Evolutionary conservation across 2,888 invertebrate species (phyloP), one percentile per base, ranked within the genome.

Genomic region (Dryobotodes eremita): DNA sequence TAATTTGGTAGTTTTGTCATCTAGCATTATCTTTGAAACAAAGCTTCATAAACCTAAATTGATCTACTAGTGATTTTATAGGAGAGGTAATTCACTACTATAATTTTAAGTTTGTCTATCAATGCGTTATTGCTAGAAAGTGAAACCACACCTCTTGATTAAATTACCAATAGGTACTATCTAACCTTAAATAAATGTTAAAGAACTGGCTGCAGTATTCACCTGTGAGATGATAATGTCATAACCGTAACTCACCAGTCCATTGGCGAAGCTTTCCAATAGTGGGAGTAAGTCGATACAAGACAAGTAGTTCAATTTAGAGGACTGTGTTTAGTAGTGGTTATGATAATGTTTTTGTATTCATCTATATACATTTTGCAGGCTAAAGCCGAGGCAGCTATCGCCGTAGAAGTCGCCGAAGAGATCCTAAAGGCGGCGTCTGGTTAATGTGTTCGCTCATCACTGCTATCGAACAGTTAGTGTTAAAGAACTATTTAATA

Each of bases 371-470:
- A 50, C 78, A 74, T 79, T 76, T 95, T 97, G 13, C 93, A 98
- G 98, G 98, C 97, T 68, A 97, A 97, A 94, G 99, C 99, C 26
- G 99, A 99, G 97, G 99, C 99, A 73, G 98, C 98, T 84, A 99
- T 99, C 92, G 99, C 99, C 59, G 97, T 99, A 15, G 99, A 99
- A 97, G 99, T 99, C 75, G 99, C 98, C 73, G 99, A 99, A 96
- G 99, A 99, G 88, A 97, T 99, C 89, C 98, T 99, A 75, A 98
- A 98, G 95, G 99, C 99, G 84, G 97, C 97, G n/a, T 90, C 94
- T 26, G 94, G 93, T 92, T 96, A 95, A 91, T 86, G 42, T 82
- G 78, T 81, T 80, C 61, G 48, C 72, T 71, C 72, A 70, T 71
- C 77, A 78, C 79, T 73, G 75, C 83, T 72, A 84, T 75, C 78